Percentiles rank a stretch among this genome's conserved stretches.
These are phyloP conservation scores for Caenorhabditis remanei DNA, from an alignment of 1,140 invertebrate species.

Conservation along the genomic window DNA sequence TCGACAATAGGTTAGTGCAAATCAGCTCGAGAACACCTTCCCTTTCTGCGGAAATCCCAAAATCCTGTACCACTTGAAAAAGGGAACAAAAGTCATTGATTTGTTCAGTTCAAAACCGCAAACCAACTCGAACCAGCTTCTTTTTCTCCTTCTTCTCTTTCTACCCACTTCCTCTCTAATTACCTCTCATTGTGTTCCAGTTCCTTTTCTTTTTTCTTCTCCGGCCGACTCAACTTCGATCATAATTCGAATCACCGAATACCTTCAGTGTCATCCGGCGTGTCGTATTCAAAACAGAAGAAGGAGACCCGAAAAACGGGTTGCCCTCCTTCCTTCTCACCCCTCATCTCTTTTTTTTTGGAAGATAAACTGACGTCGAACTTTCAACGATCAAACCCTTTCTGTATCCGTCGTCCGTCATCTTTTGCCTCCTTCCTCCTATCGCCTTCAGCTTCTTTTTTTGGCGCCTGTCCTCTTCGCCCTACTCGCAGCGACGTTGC, in stretches of 20 bases:
- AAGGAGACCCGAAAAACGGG: not conserved
- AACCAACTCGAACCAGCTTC: slow-evolving; percentile 40
- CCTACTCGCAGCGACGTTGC: not conserved
- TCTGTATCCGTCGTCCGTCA: not conserved
- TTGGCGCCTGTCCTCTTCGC: slow-evolving; percentile 40
- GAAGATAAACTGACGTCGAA: slow-evolving; percentile 54
- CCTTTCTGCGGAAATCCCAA: not conserved
- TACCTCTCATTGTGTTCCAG: slow-evolving; percentile 53
- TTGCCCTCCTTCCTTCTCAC: not conserved
- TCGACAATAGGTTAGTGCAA: too few relatives aligned
- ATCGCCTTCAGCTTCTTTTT: slow-evolving; percentile 49
- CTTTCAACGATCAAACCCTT: slow-evolving; percentile 46
- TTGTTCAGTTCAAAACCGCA: slow-evolving; percentile 11
- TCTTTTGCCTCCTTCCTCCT: not conserved
- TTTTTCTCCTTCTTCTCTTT: not conserved
- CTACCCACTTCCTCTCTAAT: slow-evolving; percentile 35
- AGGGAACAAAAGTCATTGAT: not conserved
- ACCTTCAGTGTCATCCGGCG: not conserved
- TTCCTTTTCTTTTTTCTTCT: not conserved
- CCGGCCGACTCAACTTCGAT: slow-evolving; percentile 27
- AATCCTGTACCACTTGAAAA: slow-evolving; percentile 11
- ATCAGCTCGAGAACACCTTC: too few relatives aligned
- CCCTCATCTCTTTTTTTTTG: not conserved
- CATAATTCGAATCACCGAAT: slow-evolving; percentile 52
- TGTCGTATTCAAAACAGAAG: slow-evolving; percentile 30